These are phyloP conservation scores for Phanerotoma sp. DNA, from an alignment of 2,888 invertebrate genomes.

Conservation along the genomic window DNA sequence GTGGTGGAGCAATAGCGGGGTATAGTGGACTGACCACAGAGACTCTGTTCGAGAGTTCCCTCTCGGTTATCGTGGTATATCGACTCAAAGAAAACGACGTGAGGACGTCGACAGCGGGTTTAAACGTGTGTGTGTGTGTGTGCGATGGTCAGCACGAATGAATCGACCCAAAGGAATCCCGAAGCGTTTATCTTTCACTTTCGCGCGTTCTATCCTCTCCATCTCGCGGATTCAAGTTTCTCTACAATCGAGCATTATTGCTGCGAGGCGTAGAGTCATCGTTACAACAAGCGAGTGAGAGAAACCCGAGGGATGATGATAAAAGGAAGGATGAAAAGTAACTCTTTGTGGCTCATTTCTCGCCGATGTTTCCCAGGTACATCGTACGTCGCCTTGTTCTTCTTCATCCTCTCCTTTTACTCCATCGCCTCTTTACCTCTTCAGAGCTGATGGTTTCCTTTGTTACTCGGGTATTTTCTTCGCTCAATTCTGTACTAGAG, in stretches of 20 bases:
- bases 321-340: neutral
- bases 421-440: neutral
- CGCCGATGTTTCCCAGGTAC: neutral
- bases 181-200: slow-evolving; percentile 37
- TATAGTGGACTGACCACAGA: neutral
- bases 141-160: slow-evolving; percentile 31
- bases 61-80: neutral
- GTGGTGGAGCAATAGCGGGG: slow-evolving; percentile 1
- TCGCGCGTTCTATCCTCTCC: slow-evolving; percentile 32
- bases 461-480: slow-evolving; percentile 4
- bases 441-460: neutral
- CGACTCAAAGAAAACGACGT: too few species aligned
- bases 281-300: slow-evolving; percentile 25
- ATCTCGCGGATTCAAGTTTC: slow-evolving; percentile 17
- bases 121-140: too few species aligned
- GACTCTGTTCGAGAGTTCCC: neutral
- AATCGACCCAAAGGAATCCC: slow-evolving; percentile 35
- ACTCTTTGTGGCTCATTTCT: neutral
- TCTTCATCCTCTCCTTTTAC: neutral
- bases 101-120: too few species aligned
- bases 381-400: neutral
- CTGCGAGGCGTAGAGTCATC: slow-evolving; percentile 30
- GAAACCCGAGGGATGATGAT: neutral
- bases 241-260: slow-evolving; percentile 31
- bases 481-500: neutral